Evolutionary conservation across 2,888 invertebrate genomes (phyloP).

Genomic region (Aproaerema taeniolella): DNA sequence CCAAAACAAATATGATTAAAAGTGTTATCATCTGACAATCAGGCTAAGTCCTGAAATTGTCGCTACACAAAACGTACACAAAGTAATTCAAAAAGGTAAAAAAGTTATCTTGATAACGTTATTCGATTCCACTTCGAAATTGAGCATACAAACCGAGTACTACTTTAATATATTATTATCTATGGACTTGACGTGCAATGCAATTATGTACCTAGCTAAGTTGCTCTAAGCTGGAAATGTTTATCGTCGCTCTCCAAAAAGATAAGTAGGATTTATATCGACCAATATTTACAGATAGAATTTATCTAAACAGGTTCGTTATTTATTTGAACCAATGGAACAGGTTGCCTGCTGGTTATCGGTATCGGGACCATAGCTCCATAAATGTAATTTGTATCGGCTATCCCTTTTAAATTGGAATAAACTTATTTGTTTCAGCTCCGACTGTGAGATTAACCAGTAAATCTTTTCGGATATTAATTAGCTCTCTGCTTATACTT

Average conservation of each 20-base stretch:
- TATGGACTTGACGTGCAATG: slow-evolving; percentile 33
- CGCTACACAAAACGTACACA: too few species aligned
- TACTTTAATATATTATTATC: too few species aligned
- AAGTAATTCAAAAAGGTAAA: too few species aligned
- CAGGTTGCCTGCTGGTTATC: slow-evolving; percentile 65
- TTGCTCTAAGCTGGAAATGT: slow-evolving; percentile 25
- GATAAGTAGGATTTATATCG: slow-evolving; percentile 55
- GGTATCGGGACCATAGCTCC: slow-evolving; percentile 50
- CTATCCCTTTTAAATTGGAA: slow-evolving; percentile 58
- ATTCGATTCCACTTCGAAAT: neutral
- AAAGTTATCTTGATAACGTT: slow-evolving; percentile 4
- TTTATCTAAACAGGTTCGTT: slow-evolving; percentile 67
- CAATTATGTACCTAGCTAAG: slow-evolving; percentile 30
- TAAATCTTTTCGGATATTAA: slow-evolving; percentile 48
- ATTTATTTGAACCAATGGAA: slow-evolving; percentile 65
- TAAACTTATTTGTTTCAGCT: slow-evolving; percentile 59
- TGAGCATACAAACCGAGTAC: slow-evolving; percentile 21
- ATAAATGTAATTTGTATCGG: slow-evolving; percentile 69
- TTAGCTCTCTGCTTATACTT: slow-evolving; percentile 27
- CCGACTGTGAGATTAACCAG: slow-evolving; percentile 37
- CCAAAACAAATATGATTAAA: too few species aligned
- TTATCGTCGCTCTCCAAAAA: slow-evolving; percentile 41
- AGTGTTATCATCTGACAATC: too few species aligned
- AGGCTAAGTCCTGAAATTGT: too few species aligned
- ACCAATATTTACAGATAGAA: slow-evolving; percentile 66